Base-by-base conservation (phyloP, 2,797 vertebrate species). In the Synanceia verrucosa region DNA sequence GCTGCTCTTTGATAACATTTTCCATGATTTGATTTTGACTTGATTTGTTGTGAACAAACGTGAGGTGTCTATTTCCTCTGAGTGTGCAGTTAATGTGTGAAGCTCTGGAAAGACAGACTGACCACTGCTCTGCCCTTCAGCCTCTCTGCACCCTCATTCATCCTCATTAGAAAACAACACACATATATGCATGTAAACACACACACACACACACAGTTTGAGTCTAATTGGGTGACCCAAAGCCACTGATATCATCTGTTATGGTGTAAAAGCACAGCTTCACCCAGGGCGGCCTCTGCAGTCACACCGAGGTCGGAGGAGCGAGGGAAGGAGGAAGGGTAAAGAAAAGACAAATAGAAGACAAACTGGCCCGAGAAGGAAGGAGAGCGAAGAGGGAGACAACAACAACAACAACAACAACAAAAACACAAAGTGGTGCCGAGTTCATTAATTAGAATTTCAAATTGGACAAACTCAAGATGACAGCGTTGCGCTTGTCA, bases 361-460 rank as follows among this genome's bases (percentile, higher is more conserved):
- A 79, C 79, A 85, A 88, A 89, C 63, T 82, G 80, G 86, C 78
- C 86, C 28, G 7, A 66, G 79, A 88, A 50, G 58, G 70, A 81
- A 70, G 81, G 57, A 76, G 65, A 55, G 18, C n/a, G 63, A 70
- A 4, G 53, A 74, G 51, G 48, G 70, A 31, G 51, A 60, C 67
- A 53, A 55, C 66, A 61, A 73, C 70, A 65, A 55, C 61, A 70
- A 78, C 73, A 60, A 83, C 71, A 44, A 83, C 71, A 55, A 89
- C 74, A 88, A 83, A 86, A 84, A 90, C 81, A 83, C 82, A 92
- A 91, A 91, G 91, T 92, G 91, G 90, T 86, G 81, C 78, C 43
- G 81, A 92, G 92, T 94, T 92, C 90, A 91, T 94, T 94, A 94
- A 94, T 94, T 94, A 93, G 89, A 94, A 92, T 93, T 94, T 94